phyloP scores from a whole-genome alignment of 1,140 invertebrate genomes.

The Zaprionus gabonicus region DNA sequence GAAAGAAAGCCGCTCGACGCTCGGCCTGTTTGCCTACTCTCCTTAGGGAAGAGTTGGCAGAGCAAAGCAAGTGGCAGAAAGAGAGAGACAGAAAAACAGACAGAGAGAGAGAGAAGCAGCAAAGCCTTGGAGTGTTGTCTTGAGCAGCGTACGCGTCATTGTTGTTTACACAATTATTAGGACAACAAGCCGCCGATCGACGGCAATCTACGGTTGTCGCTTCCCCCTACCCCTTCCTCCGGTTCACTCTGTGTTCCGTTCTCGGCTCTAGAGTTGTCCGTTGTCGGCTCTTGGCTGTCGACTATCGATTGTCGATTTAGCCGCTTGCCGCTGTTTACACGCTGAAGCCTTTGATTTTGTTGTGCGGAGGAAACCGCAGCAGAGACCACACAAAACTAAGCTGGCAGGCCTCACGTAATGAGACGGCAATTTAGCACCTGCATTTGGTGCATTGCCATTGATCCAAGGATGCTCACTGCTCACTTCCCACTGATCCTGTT shows the following conservation, averaged over 20 bases:
- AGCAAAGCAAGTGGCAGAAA: slow-evolving; percentile 2
- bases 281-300: slow-evolving; percentile 5
- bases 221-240: background rate
- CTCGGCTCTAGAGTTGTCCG: slow-evolving; percentile 1
- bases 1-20: slow-evolving; percentile 50
- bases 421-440: slow-evolving; percentile 76
- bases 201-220: slow-evolving; percentile 41
- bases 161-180: slow-evolving; percentile 84
- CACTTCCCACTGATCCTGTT: slow-evolving; percentile 32
- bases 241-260: slow-evolving; percentile 6
- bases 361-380: slow-evolving; percentile 23
- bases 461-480: background rate
- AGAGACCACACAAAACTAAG: slow-evolving; percentile 31
- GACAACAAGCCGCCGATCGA: slow-evolving; percentile 82
- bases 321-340: slow-evolving; percentile 50
- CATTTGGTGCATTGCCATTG: slow-evolving; percentile 24
- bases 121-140: slow-evolving; percentile 37
- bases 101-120: background rate
- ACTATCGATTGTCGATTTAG: slow-evolving; percentile 20
- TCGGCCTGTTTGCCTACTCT: slow-evolving; percentile 48
- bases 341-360: slow-evolving; percentile 42
- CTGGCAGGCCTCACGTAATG: slow-evolving; percentile 69
- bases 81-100: background rate
- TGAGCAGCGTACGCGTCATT: slow-evolving; percentile 77
- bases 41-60: slow-evolving; percentile 24